A percentile compares a stretch with the other conserved stretches of the same genome.
Evolutionary conservation across 2,797 vertebrate genomes (phyloP).

Genomic region (Cossypha dichroa): DNA sequence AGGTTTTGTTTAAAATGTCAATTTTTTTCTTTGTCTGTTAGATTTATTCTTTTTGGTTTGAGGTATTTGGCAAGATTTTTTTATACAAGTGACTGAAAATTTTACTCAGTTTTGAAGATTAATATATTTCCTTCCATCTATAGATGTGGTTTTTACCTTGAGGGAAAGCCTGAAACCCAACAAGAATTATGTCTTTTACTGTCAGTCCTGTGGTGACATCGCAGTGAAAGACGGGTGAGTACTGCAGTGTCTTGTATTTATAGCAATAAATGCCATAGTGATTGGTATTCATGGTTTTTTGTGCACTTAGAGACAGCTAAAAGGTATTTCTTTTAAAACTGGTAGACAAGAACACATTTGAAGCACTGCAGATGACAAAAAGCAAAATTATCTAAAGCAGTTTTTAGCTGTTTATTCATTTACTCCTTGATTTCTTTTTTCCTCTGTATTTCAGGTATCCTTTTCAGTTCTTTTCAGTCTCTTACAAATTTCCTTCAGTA

Average conservation of each 20-base stretch:
- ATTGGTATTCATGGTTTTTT: neutral
- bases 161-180: slow-evolving; percentile 77
- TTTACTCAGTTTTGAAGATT: neutral
- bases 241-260: neutral
- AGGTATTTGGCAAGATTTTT: neutral
- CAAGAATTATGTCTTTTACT: slow-evolving; percentile 83
- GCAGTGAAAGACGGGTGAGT: slow-evolving; percentile 87
- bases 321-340: neutral
- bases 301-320: neutral
- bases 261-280: neutral
- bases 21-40: neutral
- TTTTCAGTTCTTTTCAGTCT: neutral
- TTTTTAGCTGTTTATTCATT: neutral
- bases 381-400: neutral
- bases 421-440: neutral
- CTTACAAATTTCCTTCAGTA: neutral
- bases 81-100: neutral
- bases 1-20: neutral
- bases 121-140: slow-evolving; percentile 31
- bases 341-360: neutral
- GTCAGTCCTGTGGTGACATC: slow-evolving; percentile 87
- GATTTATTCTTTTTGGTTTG: neutral
- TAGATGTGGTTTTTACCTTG: slow-evolving; percentile 78
- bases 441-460: neutral
- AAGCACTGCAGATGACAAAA: neutral